These are phyloP conservation scores for Ursus arctos DNA, from an alignment of 2,113 vertebrate genomes.

Conservation along the genomic window DNA sequence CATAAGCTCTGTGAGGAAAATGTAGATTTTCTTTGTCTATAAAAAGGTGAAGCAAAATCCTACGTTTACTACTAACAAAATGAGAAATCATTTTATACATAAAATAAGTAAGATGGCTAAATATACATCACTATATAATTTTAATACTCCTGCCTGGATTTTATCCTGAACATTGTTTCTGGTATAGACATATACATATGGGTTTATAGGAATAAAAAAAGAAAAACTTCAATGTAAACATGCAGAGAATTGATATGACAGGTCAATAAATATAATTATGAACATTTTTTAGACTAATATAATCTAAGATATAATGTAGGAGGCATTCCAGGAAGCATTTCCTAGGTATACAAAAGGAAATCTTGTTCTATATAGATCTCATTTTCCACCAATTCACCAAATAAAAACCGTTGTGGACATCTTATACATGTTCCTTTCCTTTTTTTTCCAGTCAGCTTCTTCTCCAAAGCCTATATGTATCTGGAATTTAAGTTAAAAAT, in stretches of 20 bases:
- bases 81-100: background rate
- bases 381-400: conserved; percentile 13
- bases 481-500: conserved; percentile 52
- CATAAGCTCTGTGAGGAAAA: conserved; percentile 29
- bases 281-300: background rate
- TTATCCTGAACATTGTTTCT: background rate
- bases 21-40: background rate
- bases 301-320: background rate
- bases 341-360: conserved; percentile 23
- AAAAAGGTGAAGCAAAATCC: conserved; percentile 7
- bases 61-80: conserved; percentile 38
- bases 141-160: background rate
- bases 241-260: background rate
- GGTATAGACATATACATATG: background rate
- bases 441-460: conserved; percentile 40
- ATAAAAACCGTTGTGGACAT: conserved; percentile 12
- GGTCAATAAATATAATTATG: background rate
- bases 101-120: conserved; percentile 27
- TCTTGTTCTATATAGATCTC: background rate
- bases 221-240: conserved; percentile 21
- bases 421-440: conserved; percentile 5
- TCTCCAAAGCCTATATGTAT: background rate
- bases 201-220: background rate
- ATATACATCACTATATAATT: background rate
- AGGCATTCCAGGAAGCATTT: conserved; percentile 22